Evolutionary conservation across 1,140 invertebrate species (phyloP).

Genomic region (Forficula auricularia): DNA sequence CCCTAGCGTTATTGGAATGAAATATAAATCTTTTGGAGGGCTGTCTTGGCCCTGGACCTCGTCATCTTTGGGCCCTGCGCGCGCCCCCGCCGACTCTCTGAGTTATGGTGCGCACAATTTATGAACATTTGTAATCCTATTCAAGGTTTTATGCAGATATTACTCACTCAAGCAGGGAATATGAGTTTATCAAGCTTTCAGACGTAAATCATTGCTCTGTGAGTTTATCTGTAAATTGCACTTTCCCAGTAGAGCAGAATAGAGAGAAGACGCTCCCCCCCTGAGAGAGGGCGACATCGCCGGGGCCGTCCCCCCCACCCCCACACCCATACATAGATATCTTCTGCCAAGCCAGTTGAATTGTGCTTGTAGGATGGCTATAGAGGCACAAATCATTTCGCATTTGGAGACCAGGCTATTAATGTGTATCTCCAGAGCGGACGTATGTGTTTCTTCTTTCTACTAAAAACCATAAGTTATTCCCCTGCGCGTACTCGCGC

Average conservation of each 20-base stretch:
- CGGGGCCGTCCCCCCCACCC: not conserved
- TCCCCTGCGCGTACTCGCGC: too few relatives aligned
- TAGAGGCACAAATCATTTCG: slow-evolving; percentile 13
- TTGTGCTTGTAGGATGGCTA: too few relatives aligned
- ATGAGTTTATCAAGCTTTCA: slow-evolving; percentile 29
- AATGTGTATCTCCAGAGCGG: slow-evolving; percentile 7
- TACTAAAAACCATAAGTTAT: slow-evolving; percentile 7
- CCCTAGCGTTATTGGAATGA: too few relatives aligned
- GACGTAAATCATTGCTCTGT: slow-evolving; percentile 25
- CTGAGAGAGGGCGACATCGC: slow-evolving; percentile 1
- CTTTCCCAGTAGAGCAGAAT: slow-evolving; percentile 17
- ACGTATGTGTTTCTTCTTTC: slow-evolving; percentile 8
- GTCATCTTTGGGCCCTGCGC: too few relatives aligned
- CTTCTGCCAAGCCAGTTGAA: too few relatives aligned
- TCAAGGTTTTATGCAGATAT: slow-evolving; percentile 30
- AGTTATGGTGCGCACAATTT: slow-evolving; percentile 27
- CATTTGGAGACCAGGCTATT: slow-evolving; percentile 14
- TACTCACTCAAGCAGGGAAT: slow-evolving; percentile 29
- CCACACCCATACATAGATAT: not conserved
- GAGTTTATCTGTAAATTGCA: slow-evolving; percentile 29
- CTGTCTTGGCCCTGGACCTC: too few relatives aligned
- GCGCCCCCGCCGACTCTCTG: slow-evolving; percentile 15
- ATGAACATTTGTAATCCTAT: slow-evolving; percentile 30
- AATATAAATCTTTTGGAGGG: too few relatives aligned
- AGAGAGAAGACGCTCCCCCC: slow-evolving; percentile 1